Evolutionary conservation across 1,140 invertebrate genomes (phyloP), one percentile per base, ranked within the genome.

Genomic region (Monochamus saltuarius): DNA sequence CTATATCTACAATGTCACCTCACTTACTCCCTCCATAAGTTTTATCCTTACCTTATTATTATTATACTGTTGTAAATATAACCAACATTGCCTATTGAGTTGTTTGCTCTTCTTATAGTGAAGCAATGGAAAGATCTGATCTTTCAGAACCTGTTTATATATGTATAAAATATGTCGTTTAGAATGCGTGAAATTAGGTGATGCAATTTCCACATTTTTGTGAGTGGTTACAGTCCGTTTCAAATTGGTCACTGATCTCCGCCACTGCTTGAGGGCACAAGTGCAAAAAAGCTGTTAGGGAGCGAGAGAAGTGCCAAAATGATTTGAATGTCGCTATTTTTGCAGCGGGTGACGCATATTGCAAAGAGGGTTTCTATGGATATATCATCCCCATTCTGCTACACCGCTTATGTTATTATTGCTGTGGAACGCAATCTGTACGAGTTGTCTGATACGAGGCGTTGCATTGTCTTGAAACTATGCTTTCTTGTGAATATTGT

Each of bases 241-340:
- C 2, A 6, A 29, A 29, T 29, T 29, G 6, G 22, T 29, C 6
- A 29, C 22, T 29, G 22, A 29, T 6, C 22, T n/a, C 43, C 45
- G 53, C 53, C 53, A 56, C 53, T 56, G 53, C 17, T 16, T 14
- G 53, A 40, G n/a, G 53, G 45, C 40, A 56, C 53, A 46, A 56
- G 53, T 56, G 53, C 53, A 56, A 46, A 56, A 56, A 56, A 56
- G 53, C 53, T 56, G 53, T 56, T 56, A 56, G 53, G 51, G 51
- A 29, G 22, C 40, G 51, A 45, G 53, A 13, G 53, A 56, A 56
- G 40, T 56, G 53, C 42, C 39, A 35, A 56, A 56, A 56, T 56
- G 43, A 56, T 56, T 56, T 46, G 53, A 56, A 56, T 56, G 39
- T 56, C 42, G 39, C 37, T 43, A 56, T 56, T 56, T 53, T 56